Conservation (phyloP, 2,113 vertebrate species). For the Ammodramus savannarum region DNA sequence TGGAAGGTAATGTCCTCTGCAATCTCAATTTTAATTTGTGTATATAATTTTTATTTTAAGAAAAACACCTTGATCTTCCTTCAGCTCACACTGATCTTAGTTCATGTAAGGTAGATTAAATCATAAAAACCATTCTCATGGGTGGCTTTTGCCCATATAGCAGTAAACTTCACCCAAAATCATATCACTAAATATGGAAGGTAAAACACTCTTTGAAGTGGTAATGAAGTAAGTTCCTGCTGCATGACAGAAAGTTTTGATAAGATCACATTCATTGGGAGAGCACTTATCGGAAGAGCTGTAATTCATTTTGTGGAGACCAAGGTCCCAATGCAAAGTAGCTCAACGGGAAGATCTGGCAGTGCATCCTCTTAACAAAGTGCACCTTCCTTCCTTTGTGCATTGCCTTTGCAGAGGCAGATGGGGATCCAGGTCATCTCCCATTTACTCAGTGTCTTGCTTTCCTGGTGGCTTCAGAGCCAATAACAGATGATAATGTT, state of each 20-base stretch:
- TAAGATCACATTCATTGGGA: constrained; percentile 69
- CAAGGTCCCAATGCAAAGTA: background rate
- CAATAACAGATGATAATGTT: background rate
- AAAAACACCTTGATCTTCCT: background rate
- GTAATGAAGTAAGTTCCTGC: constrained; percentile 64
- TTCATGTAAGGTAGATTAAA: background rate
- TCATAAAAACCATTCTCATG: background rate
- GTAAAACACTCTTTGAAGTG: constrained; percentile 68
- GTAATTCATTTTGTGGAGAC: constrained; percentile 40
- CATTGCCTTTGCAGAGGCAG: background rate
- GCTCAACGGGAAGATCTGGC: background rate
- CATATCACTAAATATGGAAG: constrained; percentile 15
- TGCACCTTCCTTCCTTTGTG: background rate
- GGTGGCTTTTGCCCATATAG: background rate
- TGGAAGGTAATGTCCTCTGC: background rate
- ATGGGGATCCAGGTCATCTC: background rate
- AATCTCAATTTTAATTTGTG: background rate
- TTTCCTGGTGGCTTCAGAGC: background rate
- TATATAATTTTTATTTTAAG: background rate
- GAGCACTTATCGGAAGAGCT: constrained; percentile 39
- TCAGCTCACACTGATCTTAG: background rate
- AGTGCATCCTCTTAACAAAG: background rate
- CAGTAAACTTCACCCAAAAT: background rate
- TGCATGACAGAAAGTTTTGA: constrained; percentile 65
- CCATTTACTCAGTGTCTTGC: background rate